These are phyloP conservation scores for Neoniphon sammara DNA, from an alignment of 2,797 vertebrate genomes.

Conservation along the genomic window DNA sequence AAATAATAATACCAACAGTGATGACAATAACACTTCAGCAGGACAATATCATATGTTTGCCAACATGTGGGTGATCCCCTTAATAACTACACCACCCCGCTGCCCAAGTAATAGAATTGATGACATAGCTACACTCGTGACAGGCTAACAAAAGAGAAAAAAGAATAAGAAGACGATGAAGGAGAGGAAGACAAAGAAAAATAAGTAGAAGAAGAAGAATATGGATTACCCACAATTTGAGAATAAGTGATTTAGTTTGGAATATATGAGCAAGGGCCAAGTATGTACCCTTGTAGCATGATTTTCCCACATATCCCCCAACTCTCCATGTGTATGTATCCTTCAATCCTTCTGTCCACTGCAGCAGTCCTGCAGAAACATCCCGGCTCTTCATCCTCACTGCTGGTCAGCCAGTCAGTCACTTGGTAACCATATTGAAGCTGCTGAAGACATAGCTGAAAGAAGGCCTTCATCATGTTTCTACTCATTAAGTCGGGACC, in stretches of 20 bases:
- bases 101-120: too few relatives aligned
- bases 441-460: conserved; percentile 48
- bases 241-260: background rate
- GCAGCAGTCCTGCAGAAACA: conserved; percentile 14
- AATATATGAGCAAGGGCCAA: background rate
- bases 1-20: background rate
- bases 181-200: too few relatives aligned
- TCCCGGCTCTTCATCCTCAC: conserved; percentile 10
- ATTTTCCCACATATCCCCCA: background rate
- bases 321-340: background rate
- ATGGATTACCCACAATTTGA: background rate
- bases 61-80: background rate
- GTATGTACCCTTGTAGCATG: background rate
- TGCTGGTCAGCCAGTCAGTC: conserved; percentile 32
- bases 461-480: conserved; percentile 70
- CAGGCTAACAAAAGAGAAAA: background rate
- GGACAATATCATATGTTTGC: background rate
- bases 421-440: conserved; percentile 13
- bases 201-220: background rate
- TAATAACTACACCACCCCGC: background rate
- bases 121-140: too few relatives aligned
- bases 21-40: background rate
- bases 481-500: conserved; percentile 66
- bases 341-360: conserved; percentile 29
- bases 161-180: background rate